A percentile compares a stretch with the other conserved stretches of the same genome.
Evolutionary conservation across 2,888 invertebrate genomes (phyloP).

Genomic region (Opisthograptis luteolata): DNA sequence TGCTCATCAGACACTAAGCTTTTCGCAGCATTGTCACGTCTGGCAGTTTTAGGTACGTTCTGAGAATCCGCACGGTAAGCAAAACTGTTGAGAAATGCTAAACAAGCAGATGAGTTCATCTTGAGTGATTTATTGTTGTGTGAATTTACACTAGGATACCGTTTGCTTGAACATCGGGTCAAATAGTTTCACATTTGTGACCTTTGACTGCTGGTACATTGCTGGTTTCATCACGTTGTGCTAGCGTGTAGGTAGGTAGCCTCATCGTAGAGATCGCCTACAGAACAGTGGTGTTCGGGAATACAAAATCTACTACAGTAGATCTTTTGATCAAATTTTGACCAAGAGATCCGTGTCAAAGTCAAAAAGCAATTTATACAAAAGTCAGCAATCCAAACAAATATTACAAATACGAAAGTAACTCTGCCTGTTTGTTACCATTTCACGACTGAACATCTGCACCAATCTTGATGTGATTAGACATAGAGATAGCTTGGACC

Average conservation of each 20-base stretch:
- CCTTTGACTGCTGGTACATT: not conserved
- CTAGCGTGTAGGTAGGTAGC: not conserved
- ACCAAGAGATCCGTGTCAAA: too few species aligned
- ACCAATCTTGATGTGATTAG: too few species aligned
- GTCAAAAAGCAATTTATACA: too few species aligned
- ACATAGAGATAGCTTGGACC: too few species aligned
- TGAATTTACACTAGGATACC: conserved; percentile 10
- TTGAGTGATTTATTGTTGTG: conserved; percentile 21
- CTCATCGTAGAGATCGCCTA: too few species aligned
- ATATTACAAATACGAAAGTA: too few species aligned
- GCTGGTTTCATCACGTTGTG: not conserved
- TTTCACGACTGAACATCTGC: too few species aligned
- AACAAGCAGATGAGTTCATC: conserved; percentile 24
- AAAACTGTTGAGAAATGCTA: conserved; percentile 13
- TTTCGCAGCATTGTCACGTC: conserved; percentile 20
- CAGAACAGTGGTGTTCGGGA: too few species aligned
- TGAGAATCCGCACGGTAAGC: conserved; percentile 2
- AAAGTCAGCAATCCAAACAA: too few species aligned
- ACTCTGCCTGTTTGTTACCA: too few species aligned
- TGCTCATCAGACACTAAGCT: conserved; percentile 10
- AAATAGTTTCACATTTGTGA: conserved; percentile 7
- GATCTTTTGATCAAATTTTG: too few species aligned
- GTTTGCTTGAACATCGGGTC: conserved; percentile 10
- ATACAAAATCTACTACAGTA: too few species aligned
- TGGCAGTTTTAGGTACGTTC: conserved; percentile 15